Base-by-base conservation (phyloP, 92 coral and sea anemone genomes). In the Parazoanthus darwini region DNA sequence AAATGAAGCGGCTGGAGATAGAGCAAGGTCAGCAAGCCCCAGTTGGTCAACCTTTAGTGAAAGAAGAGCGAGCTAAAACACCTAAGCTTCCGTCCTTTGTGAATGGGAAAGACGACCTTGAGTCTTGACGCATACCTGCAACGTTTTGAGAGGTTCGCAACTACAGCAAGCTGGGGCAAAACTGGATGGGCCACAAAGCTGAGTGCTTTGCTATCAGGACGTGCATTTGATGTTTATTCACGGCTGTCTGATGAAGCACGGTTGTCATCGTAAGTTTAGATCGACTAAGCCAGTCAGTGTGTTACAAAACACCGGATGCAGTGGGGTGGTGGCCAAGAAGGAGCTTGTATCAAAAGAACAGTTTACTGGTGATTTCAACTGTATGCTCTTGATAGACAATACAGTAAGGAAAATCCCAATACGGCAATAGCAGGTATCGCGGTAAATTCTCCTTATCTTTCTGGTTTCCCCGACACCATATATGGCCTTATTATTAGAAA, bases 321-420 rank as follows among this genome's bases (percentile, higher is more conserved):
- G 54, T 9, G 80, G 29, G 3, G 29, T 66, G 20, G 51, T 77
- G 15, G 80, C 42, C 80, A 77, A 39, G 29, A 39, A 9, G 7
- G 51, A 76, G 73, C 73, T 66, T 66, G 73, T 66, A 10, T 4
- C 73, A 5, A 20, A 66, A 66, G 9, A 66, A 66, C 73, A 15
- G 51, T 46, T 46, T 46, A 46, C 80, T 20, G 80, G 80, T 13
- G 80, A 76, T 22, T 76, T 38, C 20, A 76, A 50, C 51, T 76
- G 39, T 38, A 76, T 76, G 91, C n/a, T 92, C 73, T 77, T 91
- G 1, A 93, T 91, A 38, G 93, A 89, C 79, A 93, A 89, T 72
- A 86, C 94, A n/a, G 91, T 63, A 25, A 88, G 91, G 74, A 85
- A 91, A 82, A 92, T 93, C 3, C 94, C n/a, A n/a, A n/a, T n/a